A percentile compares a stretch with the other conserved stretches of the same genome.
These are phyloP conservation scores for Stegastes partitus DNA, from an alignment of 2,113 vertebrate species.

Conservation along the genomic window DNA sequence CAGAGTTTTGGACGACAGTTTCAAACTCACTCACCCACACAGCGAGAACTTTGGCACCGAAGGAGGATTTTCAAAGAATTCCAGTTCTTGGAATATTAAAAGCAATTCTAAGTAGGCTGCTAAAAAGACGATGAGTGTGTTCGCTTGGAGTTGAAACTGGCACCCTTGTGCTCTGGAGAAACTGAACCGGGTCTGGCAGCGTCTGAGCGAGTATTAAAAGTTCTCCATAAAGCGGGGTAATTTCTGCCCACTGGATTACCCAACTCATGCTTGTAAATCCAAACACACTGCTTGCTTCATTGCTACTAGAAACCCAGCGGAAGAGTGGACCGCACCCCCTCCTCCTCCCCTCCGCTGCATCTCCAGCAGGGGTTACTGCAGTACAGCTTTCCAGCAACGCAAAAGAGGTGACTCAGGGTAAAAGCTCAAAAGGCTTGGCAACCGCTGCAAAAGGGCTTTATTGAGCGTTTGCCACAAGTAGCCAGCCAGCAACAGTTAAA, in stretches of 20 bases:
- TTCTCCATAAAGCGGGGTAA: slow-evolving; percentile 66
- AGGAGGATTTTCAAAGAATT: slow-evolving; percentile 26
- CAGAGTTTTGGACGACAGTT: neutral
- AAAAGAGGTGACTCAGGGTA: slow-evolving; percentile 56
- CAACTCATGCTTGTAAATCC: slow-evolving; percentile 58
- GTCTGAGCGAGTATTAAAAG: slow-evolving; percentile 32
- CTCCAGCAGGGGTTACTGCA: slow-evolving; percentile 56
- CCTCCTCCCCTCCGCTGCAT: slow-evolving; percentile 1
- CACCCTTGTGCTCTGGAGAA: slow-evolving; percentile 38
- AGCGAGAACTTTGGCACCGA: neutral
- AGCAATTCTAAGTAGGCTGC: slow-evolving; percentile 6
- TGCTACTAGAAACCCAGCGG: slow-evolving; percentile 46
- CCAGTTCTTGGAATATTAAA: slow-evolving; percentile 52
- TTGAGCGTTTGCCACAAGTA: slow-evolving; percentile 39
- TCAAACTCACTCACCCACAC: slow-evolving; percentile 3
- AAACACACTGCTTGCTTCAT: slow-evolving; percentile 42
- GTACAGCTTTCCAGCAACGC: slow-evolving; percentile 39
- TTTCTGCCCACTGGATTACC: slow-evolving; percentile 67
- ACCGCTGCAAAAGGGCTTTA: slow-evolving; percentile 24
- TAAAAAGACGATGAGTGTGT: neutral
- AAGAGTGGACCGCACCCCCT: slow-evolving; percentile 15
- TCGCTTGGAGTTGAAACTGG: slow-evolving; percentile 44
- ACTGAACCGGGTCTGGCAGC: slow-evolving; percentile 47
- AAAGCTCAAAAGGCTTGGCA: slow-evolving; percentile 61
- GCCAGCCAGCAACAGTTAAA: slow-evolving; percentile 33